Conservation (phyloP, 2,113 vertebrate genomes). For the Podarcis cretensis region DNA sequence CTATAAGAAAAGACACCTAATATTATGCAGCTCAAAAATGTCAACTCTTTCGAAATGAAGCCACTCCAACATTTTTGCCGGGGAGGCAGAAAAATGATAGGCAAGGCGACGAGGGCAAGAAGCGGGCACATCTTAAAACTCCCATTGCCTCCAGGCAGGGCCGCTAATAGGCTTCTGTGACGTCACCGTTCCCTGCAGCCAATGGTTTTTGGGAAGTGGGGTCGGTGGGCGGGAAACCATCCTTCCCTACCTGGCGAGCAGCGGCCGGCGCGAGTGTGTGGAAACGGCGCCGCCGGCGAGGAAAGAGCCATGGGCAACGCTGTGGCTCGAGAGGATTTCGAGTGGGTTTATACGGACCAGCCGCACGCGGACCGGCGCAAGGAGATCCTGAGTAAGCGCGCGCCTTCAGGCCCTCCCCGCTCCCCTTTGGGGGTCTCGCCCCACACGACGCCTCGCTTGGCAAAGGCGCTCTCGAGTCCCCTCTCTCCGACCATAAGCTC, state of each 20-base stretch:
- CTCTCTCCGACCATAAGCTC: background rate
- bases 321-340: slow-evolving; percentile 89
- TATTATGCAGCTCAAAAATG: no score
- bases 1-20: no score
- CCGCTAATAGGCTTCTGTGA: background rate
- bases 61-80: no score
- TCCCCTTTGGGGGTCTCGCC: background rate
- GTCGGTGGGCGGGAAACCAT: background rate
- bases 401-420: no score
- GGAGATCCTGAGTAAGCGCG: slow-evolving; percentile 89
- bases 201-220: background rate
- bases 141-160: background rate
- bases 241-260: fast-evolving
- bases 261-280: no score
- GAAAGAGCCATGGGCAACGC: slow-evolving; percentile 82
- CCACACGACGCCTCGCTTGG: no score
- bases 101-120: no score
- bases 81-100: background rate
- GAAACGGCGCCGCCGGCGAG: fast-evolving
- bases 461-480: background rate
- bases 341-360: slow-evolving; percentile 95
- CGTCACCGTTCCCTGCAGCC: fast-evolving
- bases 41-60: no score
- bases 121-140: no score
- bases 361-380: slow-evolving; percentile 90